These are phyloP conservation scores for Lutraria rhynchaena DNA, from an alignment of 1,140 invertebrate genomes.

Conservation along the genomic window DNA sequence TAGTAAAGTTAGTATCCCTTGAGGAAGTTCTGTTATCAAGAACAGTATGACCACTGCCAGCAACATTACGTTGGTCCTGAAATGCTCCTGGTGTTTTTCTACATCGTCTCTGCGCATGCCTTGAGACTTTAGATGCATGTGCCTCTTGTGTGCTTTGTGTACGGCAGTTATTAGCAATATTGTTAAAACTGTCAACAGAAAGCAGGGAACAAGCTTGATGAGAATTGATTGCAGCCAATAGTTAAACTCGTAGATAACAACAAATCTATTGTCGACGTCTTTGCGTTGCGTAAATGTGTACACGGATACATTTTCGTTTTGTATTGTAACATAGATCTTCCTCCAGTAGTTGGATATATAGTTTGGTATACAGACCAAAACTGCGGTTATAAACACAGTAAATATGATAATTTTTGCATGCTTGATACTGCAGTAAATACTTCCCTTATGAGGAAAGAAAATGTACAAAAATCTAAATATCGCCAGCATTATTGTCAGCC, in stretches of 20 bases:
- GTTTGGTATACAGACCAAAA: slow-evolving; percentile 90
- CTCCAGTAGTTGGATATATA: slow-evolving; percentile 83
- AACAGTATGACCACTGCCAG: slow-evolving; percentile 93
- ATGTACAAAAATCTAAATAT: slow-evolving; percentile 97
- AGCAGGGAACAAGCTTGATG: slow-evolving; percentile 82
- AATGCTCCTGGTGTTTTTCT: slow-evolving; percentile 84
- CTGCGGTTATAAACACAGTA: slow-evolving; percentile 88
- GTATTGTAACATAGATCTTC: slow-evolving; percentile 4
- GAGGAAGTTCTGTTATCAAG: slow-evolving; percentile 92
- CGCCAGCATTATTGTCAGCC: slow-evolving; percentile 94
- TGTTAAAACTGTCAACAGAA: slow-evolving; percentile 82
- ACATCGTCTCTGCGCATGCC: slow-evolving; percentile 76
- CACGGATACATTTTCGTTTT: slow-evolving; percentile 21
- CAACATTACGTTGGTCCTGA: slow-evolving; percentile 95
- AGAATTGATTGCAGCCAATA: slow-evolving; percentile 79
- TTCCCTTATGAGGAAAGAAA: slow-evolving; percentile 88
- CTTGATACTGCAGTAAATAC: slow-evolving; percentile 88
- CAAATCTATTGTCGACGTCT: slow-evolving; percentile 14
- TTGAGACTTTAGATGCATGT: slow-evolving; percentile 76
- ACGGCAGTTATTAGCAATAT: slow-evolving; percentile 82
- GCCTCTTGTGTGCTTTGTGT: slow-evolving; percentile 81
- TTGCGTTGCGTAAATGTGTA: slow-evolving; percentile 31
- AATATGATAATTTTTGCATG: slow-evolving; percentile 89
- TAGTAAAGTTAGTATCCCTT: slow-evolving; percentile 81
- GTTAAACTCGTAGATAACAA: slow-evolving; percentile 69